Evolutionary conservation across 2,113 vertebrate genomes (phyloP), one percentile per base, ranked within the genome.

Genomic region (Tenrec ecaudatus): DNA sequence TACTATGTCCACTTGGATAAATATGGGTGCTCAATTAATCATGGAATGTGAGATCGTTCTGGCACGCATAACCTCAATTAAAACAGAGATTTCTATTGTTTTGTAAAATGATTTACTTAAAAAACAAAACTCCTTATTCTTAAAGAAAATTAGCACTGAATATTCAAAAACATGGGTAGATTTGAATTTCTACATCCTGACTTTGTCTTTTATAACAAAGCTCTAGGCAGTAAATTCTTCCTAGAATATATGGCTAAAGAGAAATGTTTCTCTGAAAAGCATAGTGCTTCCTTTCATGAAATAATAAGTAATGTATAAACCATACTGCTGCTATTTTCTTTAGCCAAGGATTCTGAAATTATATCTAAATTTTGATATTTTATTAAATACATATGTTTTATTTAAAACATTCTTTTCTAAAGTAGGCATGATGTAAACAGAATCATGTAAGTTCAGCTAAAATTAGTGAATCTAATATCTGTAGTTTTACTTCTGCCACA

Each of bases 361-460:
- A 78, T 7, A 7, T 53, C 14, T n/a, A 83, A 91, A 10, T 25
- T 94, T 93, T 91, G 43, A 68, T 91, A n/a, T 79, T 82, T 94
- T 86, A n/a, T 95, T 85, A 16, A 92, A 68, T 89, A 1, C 15
- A 31, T 73, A 31, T 73, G 17, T 89, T 94, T 89, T 93, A 79
- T 76, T 86, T 83, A 95, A 92, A 91, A 38, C 27, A 83, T 69
- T 60, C 14, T 43, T 68, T 88, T 91, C 79, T 29, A 93, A 95
- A 83, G 58, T 38, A 66, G 29, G 66, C 6, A 33, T 22, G 14
- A 47, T 81, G 4, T 91, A 88, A 93, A 71, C 16, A 77, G 25
- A 77, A 79, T 75, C 47, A 25, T 86, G 27, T 77, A 71, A 33
- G 69, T 71, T 71, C 68, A 71, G 53, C 88, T 94, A 47, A 38